Conservation (phyloP, 2,888 invertebrate species). For the Mesorhabditis sp. region DNA sequence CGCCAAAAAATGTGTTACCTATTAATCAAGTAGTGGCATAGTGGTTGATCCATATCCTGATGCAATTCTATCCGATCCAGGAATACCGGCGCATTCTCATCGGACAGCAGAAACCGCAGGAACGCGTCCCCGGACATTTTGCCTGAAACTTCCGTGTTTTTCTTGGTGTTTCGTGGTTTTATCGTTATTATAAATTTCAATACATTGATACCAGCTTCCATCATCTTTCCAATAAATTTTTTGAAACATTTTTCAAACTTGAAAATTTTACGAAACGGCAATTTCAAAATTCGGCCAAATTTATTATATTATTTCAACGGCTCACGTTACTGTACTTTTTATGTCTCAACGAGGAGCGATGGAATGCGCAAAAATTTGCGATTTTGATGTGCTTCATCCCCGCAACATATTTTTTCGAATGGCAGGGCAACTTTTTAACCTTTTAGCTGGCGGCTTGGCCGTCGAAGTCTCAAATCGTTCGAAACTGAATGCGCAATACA, state of each 20-base stretch:
- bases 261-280: background rate
- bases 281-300: background rate
- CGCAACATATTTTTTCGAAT: too few relatives aligned
- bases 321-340: too few relatives aligned
- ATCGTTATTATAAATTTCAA: background rate
- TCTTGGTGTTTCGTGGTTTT: background rate
- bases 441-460: too few relatives aligned
- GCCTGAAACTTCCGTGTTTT: conserved; percentile 20
- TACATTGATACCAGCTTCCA: too few relatives aligned
- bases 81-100: conserved; percentile 98
- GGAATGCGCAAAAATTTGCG: too few relatives aligned
- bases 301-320: too few relatives aligned
- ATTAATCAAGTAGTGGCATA: conserved; percentile 97
- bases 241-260: background rate
- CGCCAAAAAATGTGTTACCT: conserved; percentile 23
- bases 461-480: too few relatives aligned
- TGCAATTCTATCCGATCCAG: conserved; percentile 73
- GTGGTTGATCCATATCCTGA: conserved; percentile 92
- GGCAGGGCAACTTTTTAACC: too few relatives aligned
- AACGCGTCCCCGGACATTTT: conserved; percentile 77
- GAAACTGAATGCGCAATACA: too few relatives aligned
- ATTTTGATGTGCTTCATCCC: too few relatives aligned
- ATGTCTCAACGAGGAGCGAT: too few relatives aligned
- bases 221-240: too few relatives aligned
- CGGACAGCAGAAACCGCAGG: conserved; percentile 97